These are phyloP conservation scores for Melospiza georgiana DNA, from an alignment of 2,113 vertebrate species.

Conservation along the genomic window DNA sequence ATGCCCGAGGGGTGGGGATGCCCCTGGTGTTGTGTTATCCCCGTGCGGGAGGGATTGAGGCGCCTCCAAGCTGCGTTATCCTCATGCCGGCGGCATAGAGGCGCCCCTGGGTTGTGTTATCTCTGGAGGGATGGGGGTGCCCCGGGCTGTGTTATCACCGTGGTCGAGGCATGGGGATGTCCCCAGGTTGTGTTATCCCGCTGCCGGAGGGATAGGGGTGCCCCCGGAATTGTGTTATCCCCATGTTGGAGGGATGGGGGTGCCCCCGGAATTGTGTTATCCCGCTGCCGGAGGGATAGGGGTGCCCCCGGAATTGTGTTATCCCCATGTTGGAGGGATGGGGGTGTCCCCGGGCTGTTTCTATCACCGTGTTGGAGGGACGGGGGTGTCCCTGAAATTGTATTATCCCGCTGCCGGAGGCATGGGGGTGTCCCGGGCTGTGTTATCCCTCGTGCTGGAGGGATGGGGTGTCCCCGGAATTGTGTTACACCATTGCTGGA, in stretches of 20 bases:
- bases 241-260: too few species aligned
- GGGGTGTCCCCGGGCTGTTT: too few species aligned
- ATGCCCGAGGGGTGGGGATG: neutral
- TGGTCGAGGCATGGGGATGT: too few species aligned
- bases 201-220: neutral
- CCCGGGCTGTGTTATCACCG: neutral
- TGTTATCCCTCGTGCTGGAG: neutral
- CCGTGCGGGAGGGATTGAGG: neutral
- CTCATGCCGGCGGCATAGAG: neutral
- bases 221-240: neutral
- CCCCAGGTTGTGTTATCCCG: neutral
- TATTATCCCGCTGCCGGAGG: too few species aligned
- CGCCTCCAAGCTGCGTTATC: neutral
- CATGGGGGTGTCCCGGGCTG: neutral
- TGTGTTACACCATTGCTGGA: too few species aligned
- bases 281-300: too few species aligned
- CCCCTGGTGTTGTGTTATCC: neutral
- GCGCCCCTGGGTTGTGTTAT: neutral
- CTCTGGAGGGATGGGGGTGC: neutral
- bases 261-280: too few species aligned
- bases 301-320: neutral
- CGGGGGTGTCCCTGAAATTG: too few species aligned
- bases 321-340: fast-evolving
- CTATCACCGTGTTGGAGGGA: too few species aligned
- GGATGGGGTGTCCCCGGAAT: too few species aligned